phyloP scores from a whole-genome alignment of 2,797 vertebrate genomes.

The Hapalemur alaotrensis region DNA sequence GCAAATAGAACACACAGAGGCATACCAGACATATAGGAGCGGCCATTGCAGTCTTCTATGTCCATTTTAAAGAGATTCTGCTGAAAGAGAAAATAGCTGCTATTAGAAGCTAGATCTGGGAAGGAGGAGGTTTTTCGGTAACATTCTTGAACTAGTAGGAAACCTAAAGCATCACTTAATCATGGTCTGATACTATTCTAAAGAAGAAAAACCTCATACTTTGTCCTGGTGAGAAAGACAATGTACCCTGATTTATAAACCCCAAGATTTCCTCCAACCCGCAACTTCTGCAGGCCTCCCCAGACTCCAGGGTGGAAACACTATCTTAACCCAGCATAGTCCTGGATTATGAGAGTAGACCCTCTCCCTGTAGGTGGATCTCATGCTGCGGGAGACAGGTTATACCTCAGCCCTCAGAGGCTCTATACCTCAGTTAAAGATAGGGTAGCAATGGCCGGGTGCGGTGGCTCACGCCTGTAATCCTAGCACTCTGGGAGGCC shows the following conservation, averaged over 20 bases:
- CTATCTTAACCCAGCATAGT: neutral
- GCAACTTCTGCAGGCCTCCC: neutral
- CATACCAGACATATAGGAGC: constrained; percentile 93
- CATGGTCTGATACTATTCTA: neutral
- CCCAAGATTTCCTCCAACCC: neutral
- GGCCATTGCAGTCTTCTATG: constrained; percentile 95
- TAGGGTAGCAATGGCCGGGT: neutral
- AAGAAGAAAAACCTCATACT: constrained; percentile 11
- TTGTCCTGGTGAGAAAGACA: neutral
- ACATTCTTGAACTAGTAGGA: constrained; percentile 19
- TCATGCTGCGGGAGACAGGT: neutral
- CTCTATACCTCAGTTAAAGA: neutral
- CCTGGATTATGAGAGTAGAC: neutral
- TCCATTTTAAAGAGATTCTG: constrained; percentile 93
- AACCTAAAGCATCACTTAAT: neutral
- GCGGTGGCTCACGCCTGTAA: no score
- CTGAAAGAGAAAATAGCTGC: constrained; percentile 80
- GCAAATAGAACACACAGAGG: constrained; percentile 18
- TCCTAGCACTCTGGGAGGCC: no score
- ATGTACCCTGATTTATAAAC: neutral
- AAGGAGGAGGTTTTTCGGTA: constrained; percentile 22
- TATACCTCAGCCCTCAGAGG: neutral
- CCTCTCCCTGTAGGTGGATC: neutral
- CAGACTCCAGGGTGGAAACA: neutral
- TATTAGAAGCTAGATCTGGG: constrained; percentile 62